phyloP scores from a whole-genome alignment of 2,888 invertebrate species.

The Drosophila mettleri region DNA sequence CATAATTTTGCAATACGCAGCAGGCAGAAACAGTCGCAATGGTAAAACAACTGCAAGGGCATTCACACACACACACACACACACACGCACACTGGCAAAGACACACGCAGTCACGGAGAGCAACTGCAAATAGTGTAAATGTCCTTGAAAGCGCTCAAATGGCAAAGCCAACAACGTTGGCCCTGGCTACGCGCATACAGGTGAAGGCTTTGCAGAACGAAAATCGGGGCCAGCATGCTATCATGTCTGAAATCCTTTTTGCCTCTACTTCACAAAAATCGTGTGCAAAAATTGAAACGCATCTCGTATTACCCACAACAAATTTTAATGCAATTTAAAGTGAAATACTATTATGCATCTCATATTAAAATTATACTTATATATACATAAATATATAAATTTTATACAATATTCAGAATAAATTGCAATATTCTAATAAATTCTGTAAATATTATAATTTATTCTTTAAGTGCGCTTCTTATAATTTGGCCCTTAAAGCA shows the following conservation, averaged over 20 bases:
- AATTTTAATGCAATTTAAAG: too few relatives aligned
- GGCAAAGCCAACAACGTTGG: conserved; percentile 53
- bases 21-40: conserved; percentile 25
- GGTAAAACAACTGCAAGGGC: conserved; percentile 51
- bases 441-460: too few relatives aligned
- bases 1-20: conserved; percentile 48
- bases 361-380: neutral
- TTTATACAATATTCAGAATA: too few relatives aligned
- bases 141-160: conserved; percentile 76
- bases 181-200: conserved; percentile 46
- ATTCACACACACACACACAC: conserved; percentile 27
- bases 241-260: conserved; percentile 15
- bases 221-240: conserved; percentile 37
- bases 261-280: neutral
- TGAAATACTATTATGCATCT: too few relatives aligned
- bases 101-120: conserved; percentile 54
- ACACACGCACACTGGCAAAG: conserved; percentile 16
- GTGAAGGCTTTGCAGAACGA: conserved; percentile 61
- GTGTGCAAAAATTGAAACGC: neutral
- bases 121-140: conserved; percentile 72
- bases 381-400: neutral
- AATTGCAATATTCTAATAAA: too few relatives aligned
- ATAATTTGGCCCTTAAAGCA: neutral
- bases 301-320: too few relatives aligned
- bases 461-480: neutral